Base-by-base conservation (phyloP, 2,888 invertebrate species). In the Tetranychus truncatus region DNA sequence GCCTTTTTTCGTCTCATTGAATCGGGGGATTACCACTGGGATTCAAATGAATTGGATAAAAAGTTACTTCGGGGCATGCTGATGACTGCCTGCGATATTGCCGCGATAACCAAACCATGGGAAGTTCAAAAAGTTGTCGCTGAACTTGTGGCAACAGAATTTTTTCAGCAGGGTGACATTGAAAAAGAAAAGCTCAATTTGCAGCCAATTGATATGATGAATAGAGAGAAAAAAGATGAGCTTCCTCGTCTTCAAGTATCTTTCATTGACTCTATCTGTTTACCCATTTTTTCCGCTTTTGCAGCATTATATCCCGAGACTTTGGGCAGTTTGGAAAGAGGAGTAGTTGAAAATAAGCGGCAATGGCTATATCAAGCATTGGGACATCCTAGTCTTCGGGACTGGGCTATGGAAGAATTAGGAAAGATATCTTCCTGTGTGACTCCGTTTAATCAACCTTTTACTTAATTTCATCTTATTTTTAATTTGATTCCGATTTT, bases 11-110 rank as follows among this genome's bases (percentile, higher is more conserved):
- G 76, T 20, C 11, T 69, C 11, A 55, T 55, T 55, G 9, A 55
- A 55, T 55, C 55, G 7, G 55, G 55, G 0, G 55, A 55, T 55
- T 55, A 55, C 55, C 55, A 55, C 15, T 55, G 55, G 55, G 7
- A 55, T 55, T 55, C 55, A 1, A 55, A 55, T 55, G 55, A 55
- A 55, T 55, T 15, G 9, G 55, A 55, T 55, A 92, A 92, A 82
- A 92, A 92, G 82, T 83, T 79, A 6, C 21, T 78, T n/a, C 80
- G 93, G 80, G 93, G 93, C 8, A 95, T 95, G 92, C 92, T 95
- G 92, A 95, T 95, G 95, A 95, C 95, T 0, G 94, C 93, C 0
- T 95, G 95, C 82, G 95, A 95, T 84, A 92, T 95, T 4, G 89
- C 90, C 78, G 95, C 95, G 1, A 95, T 95, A 78, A 91, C 93